Percentiles rank a stretch among this genome's conserved stretches.
phyloP scores from a whole-genome alignment of 2,888 invertebrate genomes.

The Drosophila algonquin region DNA sequence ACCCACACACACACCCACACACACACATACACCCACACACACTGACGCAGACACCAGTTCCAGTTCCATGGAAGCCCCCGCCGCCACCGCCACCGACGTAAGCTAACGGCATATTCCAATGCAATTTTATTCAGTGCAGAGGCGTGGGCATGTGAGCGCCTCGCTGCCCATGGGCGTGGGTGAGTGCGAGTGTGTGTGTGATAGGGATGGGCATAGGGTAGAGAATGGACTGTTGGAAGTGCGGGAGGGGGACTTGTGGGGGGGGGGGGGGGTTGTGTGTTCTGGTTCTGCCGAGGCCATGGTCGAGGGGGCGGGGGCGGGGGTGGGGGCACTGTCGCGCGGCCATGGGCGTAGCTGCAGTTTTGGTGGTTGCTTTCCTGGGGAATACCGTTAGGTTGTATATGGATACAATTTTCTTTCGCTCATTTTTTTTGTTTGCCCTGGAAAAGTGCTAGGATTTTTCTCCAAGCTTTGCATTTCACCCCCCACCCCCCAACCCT shows the following conservation, averaged over 20 bases:
- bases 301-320: neutral
- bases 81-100: slow-evolving; percentile 4
- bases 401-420: neutral
- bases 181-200: slow-evolving; percentile 18
- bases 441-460: slow-evolving; percentile 1
- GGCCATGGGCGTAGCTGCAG: slow-evolving; percentile 1
- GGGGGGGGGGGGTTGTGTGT: neutral
- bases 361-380: neutral
- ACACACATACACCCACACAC: neutral
- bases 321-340: neutral
- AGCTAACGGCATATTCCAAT: slow-evolving; percentile 31
- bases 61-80: slow-evolving; percentile 34
- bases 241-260: too few species aligned
- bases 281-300: neutral
- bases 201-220: neutral
- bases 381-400: neutral
- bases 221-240: neutral
- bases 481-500: neutral
- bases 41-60: slow-evolving; percentile 33
- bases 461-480: neutral
- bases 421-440: neutral
- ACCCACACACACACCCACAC: slow-evolving; percentile 1
- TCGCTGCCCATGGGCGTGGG: neutral
- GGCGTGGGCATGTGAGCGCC: neutral
- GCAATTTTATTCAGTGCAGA: slow-evolving; percentile 40